Evolutionary conservation across 2,888 invertebrate genomes (phyloP), one percentile per base, ranked within the genome.

Genomic region (Dione vanillae): DNA sequence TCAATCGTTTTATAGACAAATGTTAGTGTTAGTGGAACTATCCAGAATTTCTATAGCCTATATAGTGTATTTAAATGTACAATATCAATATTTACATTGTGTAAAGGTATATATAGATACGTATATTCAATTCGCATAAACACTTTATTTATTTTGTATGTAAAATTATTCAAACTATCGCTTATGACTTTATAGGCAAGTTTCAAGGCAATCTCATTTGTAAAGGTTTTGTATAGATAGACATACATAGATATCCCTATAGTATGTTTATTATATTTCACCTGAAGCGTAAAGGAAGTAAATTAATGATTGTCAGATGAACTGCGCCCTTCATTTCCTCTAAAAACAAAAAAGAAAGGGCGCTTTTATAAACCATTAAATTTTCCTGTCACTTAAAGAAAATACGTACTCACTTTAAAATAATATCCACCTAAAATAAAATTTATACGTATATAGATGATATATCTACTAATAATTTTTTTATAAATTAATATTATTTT

Each of bases 241-340:
- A n/a, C 45, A 43, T 27, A 27, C 5, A 5, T 27, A 27, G 27
- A 5, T 27, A 5, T 27, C 2, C 10, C 14, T 59, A 43, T 43
- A 59, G 16, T 14, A 64, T 40, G 19, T 45, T 41, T 64, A 20
- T 37, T 37, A 51, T 64, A 47, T 64, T 51, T 51, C 56, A 56
- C 56, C 56, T 64, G 37, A 20, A 49, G 64, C 64, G 51, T 14
- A 51, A 51, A 51, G 69, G 74, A 74, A 72, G 69, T 70, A 72
- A 74, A 74, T 74, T 74, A 74, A 74, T 74, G 74, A 74, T 65
- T 71, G 69, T 71, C 69, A 71, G 69, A 69, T 67, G 69, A 61
- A 74, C 47, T 67, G 65, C 74, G 62, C 74, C 74, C 71, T 71
- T 69, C 71, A 67, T 74, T 69, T 74, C 71, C 69, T 74, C 47